Conservation (phyloP, 2,797 vertebrate genomes). For the Acanthurus tractus region DNA sequence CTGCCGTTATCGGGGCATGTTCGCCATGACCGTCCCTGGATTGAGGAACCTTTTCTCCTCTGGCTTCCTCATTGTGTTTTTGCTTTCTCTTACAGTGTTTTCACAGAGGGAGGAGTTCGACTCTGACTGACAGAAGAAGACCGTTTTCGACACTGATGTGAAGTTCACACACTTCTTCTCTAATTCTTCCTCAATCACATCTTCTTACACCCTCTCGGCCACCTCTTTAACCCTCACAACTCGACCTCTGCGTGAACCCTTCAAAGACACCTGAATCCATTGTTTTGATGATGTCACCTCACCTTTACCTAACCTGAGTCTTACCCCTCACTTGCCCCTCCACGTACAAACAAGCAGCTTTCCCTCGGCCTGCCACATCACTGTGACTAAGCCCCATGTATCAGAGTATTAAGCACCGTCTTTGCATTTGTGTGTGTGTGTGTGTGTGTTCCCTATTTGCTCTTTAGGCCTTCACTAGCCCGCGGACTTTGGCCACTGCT, state of each 20-base stretch:
- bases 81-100: slow-evolving; percentile 49
- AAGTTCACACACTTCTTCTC: slow-evolving; percentile 9
- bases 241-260: slow-evolving; percentile 74
- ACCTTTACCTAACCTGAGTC: slow-evolving; percentile 81
- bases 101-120: slow-evolving; percentile 14
- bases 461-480: slow-evolving; percentile 69
- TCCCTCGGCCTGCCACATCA: slow-evolving; percentile 58
- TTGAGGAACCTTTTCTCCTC: slow-evolving; percentile 67
- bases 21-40: slow-evolving; percentile 48
- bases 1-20: slow-evolving; percentile 65
- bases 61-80: slow-evolving; percentile 68
- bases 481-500: slow-evolving; percentile 85
- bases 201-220: not conserved
- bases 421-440: slow-evolving; percentile 32
- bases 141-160: slow-evolving; percentile 16
- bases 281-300: slow-evolving; percentile 78
- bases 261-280: slow-evolving; percentile 61
- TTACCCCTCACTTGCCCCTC: slow-evolving; percentile 68
- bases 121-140: slow-evolving; percentile 44
- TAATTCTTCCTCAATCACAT: slow-evolving; percentile 2
- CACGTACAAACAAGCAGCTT: slow-evolving; percentile 67
- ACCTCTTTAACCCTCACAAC: slow-evolving; percentile 20
- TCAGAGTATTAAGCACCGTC: slow-evolving; percentile 67
- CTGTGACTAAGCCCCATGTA: slow-evolving; percentile 57
- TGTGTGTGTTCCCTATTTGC: slow-evolving; percentile 72